Conservation (phyloP, 2,797 vertebrate species). For the Poecilia velifera region DNA sequence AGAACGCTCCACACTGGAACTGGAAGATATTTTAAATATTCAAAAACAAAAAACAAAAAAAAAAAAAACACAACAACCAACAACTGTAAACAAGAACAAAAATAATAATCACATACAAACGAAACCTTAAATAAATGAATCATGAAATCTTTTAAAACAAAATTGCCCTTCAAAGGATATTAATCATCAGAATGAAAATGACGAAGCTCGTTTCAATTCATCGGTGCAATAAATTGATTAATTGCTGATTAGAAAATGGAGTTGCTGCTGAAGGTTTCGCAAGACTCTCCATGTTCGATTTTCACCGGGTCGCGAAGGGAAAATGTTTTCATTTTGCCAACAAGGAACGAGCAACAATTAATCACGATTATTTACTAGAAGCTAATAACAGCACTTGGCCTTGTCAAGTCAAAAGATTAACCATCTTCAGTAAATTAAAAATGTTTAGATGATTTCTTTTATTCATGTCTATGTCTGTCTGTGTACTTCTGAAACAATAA, state of each 20-base stretch:
- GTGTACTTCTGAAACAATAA: background rate
- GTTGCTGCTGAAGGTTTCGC: background rate
- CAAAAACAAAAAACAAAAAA: too few species aligned
- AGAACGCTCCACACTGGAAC: too few species aligned
- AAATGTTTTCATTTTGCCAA: background rate
- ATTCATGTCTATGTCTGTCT: background rate
- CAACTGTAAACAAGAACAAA: too few species aligned
- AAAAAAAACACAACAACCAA: too few species aligned
- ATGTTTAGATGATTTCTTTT: background rate
- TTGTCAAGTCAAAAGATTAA: background rate
- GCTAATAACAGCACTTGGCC: background rate
- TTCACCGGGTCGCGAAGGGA: background rate
- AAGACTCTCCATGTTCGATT: background rate
- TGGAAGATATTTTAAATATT: too few species aligned
- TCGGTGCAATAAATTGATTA: too few species aligned
- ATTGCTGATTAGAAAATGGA: background rate
- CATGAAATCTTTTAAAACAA: too few species aligned
- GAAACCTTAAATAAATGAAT: too few species aligned
- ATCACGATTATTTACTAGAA: background rate
- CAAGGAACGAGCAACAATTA: background rate
- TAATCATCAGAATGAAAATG: too few species aligned
- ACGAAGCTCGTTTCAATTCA: too few species aligned
- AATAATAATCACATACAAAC: too few species aligned
- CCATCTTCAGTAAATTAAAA: background rate
- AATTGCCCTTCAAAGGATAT: too few species aligned